Evolutionary conservation across 2,888 invertebrate genomes (phyloP), one percentile per base, ranked within the genome.

Genomic region (Dryobota labecula): DNA sequence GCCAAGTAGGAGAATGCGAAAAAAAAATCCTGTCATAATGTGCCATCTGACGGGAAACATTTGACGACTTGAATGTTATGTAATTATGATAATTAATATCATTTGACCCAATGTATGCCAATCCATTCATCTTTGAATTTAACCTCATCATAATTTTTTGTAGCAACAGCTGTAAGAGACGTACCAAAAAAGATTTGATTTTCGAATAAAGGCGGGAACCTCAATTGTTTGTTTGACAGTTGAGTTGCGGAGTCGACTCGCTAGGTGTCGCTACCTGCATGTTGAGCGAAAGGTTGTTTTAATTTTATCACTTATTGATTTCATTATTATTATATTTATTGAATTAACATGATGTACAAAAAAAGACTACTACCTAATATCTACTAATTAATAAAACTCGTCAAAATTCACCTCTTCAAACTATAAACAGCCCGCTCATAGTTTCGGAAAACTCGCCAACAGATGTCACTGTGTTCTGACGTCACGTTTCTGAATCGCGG

Each of bases 391-490:
- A 43, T 38, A 69, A 33, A 41, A 43, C 4, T 18, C 4, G 8
- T 11, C 0, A n/a, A 30, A 30, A 66, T 36, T 9, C 0, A 33
- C 18, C 0, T 20, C 6, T 24, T 6, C 0, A 36, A 24, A n/a
- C 11, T 11, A 2, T 13, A 30, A 43, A 33, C 3, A 18, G 0
- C 2, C 4, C 5, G 9, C 8, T 30, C 2, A 36, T 2, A 53
- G 61, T 53, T 70, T 66, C 9, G 0, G 0, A 9, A 43, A 58
- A 11, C 7, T 63, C 20, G 3, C 58, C 69, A 61, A 69, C 20
- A 80, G 79, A 79, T 80, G 83, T 68, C 79, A 54, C 66, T 73
- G 15, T 79, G 65, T 74, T 1, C 97, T 97, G 89, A 94, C 66
- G 60, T 70, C 80, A 63, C 57, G 27, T 73, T 80, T 66, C 58